A percentile compares a stretch with the other conserved stretches of the same genome.
These are phyloP conservation scores for Orthonevra nobilis DNA, from an alignment of 2,888 invertebrate species.

Conservation along the genomic window DNA sequence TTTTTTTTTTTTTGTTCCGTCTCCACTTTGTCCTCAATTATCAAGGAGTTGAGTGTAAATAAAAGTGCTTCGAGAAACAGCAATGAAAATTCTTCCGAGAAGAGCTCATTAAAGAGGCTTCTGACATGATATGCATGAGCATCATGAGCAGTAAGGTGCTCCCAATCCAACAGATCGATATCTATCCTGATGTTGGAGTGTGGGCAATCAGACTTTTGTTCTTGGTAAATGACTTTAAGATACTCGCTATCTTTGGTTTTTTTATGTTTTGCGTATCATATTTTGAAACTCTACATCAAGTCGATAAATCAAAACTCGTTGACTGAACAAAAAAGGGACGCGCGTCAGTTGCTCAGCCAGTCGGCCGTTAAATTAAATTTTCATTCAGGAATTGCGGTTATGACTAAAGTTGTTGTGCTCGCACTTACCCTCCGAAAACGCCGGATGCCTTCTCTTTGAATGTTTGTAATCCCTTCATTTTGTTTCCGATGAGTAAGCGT, in stretches of 20 bases:
- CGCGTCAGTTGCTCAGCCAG: slow-evolving; percentile 74
- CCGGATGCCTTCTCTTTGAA: slow-evolving; percentile 80
- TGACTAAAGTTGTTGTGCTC: slow-evolving; percentile 31
- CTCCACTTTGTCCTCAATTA: slow-evolving; percentile 58
- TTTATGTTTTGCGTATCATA: too few species aligned
- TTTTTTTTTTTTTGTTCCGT: too few species aligned
- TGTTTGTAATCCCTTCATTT: slow-evolving; percentile 80
- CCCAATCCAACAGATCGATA: slow-evolving; percentile 56
- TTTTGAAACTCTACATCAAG: too few species aligned
- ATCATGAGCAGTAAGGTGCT: slow-evolving; percentile 1
- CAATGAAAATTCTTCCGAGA: slow-evolving; percentile 58
- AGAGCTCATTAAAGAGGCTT: slow-evolving; percentile 55
- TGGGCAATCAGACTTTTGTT: slow-evolving; percentile 4
- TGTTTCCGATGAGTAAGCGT: slow-evolving; percentile 63
- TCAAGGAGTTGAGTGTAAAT: slow-evolving; percentile 60
- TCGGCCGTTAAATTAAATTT: slow-evolving; percentile 80
- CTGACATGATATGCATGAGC: slow-evolving; percentile 29
- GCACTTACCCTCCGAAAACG: slow-evolving; percentile 79
- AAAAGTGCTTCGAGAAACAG: slow-evolving; percentile 22
- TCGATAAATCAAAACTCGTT: slow-evolving; percentile 58
- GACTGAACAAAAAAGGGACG: slow-evolving; percentile 67
- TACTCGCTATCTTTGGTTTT: too few species aligned
- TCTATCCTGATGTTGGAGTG: too few species aligned
- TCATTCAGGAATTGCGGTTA: slow-evolving; percentile 61
- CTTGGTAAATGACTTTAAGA: slow-evolving; percentile 50